These are phyloP conservation scores for Chrysogorgia sp. DNA, from an alignment of 92 coral and sea anemone species.

Conservation along the genomic window DNA sequence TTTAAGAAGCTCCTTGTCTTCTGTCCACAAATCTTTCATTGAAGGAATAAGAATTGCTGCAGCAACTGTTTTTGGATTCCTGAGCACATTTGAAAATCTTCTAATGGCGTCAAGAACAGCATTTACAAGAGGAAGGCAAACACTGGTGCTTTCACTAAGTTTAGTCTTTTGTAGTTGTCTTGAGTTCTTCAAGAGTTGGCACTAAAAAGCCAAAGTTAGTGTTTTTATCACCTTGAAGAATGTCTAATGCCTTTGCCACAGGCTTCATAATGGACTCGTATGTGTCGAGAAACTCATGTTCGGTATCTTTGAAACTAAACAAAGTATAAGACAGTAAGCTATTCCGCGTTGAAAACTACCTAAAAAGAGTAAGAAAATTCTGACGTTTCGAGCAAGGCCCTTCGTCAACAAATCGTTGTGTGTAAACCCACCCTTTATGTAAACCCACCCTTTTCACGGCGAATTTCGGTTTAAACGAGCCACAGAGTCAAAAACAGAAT, in stretches of 20 bases:
- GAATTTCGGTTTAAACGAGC: too few species aligned
- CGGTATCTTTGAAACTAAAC: conserved; percentile 17
- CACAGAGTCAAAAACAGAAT: too few species aligned
- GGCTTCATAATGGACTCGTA: conserved; percentile 23
- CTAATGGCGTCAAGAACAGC: conserved; percentile 13
- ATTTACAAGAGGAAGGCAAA: too few species aligned
- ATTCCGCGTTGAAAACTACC: neutral
- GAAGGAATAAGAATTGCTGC: conserved; percentile 29
- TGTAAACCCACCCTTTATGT: too few species aligned
- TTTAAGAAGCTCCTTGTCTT: neutral
- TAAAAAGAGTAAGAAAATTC: too few species aligned
- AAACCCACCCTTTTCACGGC: too few species aligned
- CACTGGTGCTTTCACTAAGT: neutral
- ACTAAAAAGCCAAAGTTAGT: conserved; percentile 19
- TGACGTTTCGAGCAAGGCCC: too few species aligned
- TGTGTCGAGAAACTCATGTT: too few species aligned
- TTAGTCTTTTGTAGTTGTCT: neutral
- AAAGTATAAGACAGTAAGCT: neutral
- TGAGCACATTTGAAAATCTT: conserved; percentile 1
- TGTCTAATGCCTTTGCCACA: too few species aligned
- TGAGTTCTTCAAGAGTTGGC: conserved; percentile 24
- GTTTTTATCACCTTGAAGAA: too few species aligned
- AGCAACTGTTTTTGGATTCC: conserved; percentile 12
- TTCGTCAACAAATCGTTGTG: too few species aligned
- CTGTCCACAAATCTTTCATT: conserved; percentile 15